phyloP scores from a whole-genome alignment of 2,113 vertebrate genomes.

The Chrysemys picta region DNA sequence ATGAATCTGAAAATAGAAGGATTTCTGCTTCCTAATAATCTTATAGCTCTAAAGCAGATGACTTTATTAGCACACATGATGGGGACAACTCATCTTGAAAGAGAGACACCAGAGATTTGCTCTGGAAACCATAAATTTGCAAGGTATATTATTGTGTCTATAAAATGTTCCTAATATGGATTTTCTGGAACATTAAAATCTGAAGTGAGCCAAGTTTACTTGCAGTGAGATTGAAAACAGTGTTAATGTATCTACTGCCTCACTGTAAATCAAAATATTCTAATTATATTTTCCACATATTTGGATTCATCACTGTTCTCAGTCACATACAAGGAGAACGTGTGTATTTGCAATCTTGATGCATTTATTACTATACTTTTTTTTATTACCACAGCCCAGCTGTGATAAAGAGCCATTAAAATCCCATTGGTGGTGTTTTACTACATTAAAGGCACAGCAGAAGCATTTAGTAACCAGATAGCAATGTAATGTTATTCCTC shows the following conservation, averaged over 20 bases:
- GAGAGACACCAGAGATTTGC: constrained; percentile 39
- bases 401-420: constrained; percentile 68
- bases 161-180: constrained; percentile 59
- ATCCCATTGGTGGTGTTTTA: constrained; percentile 46
- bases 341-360: constrained; percentile 25
- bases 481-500: constrained; percentile 7
- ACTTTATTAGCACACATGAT: background rate
- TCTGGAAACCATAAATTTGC: constrained; percentile 59
- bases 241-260: constrained; percentile 33
- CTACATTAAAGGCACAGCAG: constrained; percentile 55
- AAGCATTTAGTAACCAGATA: constrained; percentile 47
- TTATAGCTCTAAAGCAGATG: constrained; percentile 37
- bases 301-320: constrained; percentile 8
- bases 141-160: constrained; percentile 28
- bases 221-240: constrained; percentile 53
- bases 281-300: constrained; percentile 59
- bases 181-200: constrained; percentile 71
- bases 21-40: background rate
- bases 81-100: constrained; percentile 51
- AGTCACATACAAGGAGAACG: constrained; percentile 32
- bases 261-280: constrained; percentile 64
- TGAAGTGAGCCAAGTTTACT: constrained; percentile 58
- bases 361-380: constrained; percentile 28
- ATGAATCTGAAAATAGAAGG: background rate
- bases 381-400: constrained; percentile 13